Base-by-base conservation (phyloP, 2,797 vertebrate genomes). In the Valencia hispanica region DNA sequence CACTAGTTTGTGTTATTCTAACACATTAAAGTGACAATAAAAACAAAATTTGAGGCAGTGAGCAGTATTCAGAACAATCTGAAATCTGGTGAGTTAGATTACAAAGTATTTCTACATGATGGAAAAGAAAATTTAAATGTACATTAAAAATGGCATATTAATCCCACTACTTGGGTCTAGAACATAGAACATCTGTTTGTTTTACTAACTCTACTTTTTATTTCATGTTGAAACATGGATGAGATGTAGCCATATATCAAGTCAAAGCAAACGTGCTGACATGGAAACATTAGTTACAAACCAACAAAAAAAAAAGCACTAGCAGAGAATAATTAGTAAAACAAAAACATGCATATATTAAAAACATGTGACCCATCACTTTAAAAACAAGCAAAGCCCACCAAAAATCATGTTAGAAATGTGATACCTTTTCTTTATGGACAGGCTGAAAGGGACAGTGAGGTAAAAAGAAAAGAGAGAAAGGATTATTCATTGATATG, bases 381-480 rank as follows among this genome's bases (percentile, higher is more conserved):
- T 74, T 45, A 74, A 85, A 86, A 75, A 87, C 66, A 87, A 20
- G n/a, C 70, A 91, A 83, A 78, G 14, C 0, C 0, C 20, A 53
- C 22, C 4, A 48, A 80, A 85, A 57, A 87, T 76, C 22, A 75
- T 79, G 68, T 70, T 55, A 70, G 86, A 80, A 88, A 94, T 39
- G 32, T 68, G 86, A 90, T 94, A 94, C 92, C 92, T 93, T 79
- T 72, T 79, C 66, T 86, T 74, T 89, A 74, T 45, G 73, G 78
- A 82, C 75, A 82, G 79, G 87, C 93, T 93, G 90, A 79, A 79
- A 81, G 73, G 41, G 55, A 81, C 70, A 83, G 74, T 72, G 59
- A 85, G 80, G 89, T 53, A 87, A 78, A 89, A 87, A 73, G 51
- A 53, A 72, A 34, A 73, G 50, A 77, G 45, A 68, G 51, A 72